Evolutionary conservation across 2,113 vertebrate species (phyloP).

Genomic region (Urocynchramus pylzowi): DNA sequence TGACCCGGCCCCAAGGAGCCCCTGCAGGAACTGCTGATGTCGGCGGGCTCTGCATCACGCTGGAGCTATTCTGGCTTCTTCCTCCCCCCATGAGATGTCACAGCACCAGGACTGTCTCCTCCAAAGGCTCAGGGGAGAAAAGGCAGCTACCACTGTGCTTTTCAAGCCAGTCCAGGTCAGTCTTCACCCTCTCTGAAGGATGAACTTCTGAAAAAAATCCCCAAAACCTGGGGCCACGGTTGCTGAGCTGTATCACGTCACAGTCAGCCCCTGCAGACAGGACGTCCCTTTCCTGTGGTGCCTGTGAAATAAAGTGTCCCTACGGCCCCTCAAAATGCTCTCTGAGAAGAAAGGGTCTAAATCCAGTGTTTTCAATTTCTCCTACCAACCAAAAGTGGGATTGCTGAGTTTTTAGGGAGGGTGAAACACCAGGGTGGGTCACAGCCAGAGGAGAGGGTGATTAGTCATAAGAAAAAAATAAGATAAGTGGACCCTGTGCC

Average conservation of each 20-base stretch:
- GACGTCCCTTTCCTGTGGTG: neutral
- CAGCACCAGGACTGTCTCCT: neutral
- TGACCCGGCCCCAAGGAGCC: slow-evolving; percentile 2
- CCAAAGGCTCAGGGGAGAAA: slow-evolving; percentile 14
- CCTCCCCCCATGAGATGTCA: slow-evolving; percentile 29
- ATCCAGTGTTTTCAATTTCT: neutral
- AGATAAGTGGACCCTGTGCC: neutral
- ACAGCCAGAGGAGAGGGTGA: neutral
- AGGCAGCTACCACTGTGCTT: neutral
- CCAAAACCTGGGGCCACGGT: rapidly evolving
- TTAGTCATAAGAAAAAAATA: neutral
- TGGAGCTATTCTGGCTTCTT: slow-evolving; percentile 34
- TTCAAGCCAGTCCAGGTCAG: neutral
- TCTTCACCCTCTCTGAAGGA: neutral
- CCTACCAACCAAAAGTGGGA: neutral
- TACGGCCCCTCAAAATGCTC: rapidly evolving
- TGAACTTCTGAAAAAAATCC: neutral
- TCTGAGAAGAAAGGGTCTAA: neutral
- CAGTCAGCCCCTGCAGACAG: neutral
- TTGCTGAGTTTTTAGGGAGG: neutral
- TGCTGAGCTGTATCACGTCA: neutral
- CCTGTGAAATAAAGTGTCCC: neutral
- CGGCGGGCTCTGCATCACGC: neutral
- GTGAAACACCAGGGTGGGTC: neutral
- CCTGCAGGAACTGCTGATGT: slow-evolving; percentile 19